Evolutionary conservation across 2,888 invertebrate species (phyloP), one percentile per base, ranked within the genome.

Genomic region (Cabera pusaria): DNA sequence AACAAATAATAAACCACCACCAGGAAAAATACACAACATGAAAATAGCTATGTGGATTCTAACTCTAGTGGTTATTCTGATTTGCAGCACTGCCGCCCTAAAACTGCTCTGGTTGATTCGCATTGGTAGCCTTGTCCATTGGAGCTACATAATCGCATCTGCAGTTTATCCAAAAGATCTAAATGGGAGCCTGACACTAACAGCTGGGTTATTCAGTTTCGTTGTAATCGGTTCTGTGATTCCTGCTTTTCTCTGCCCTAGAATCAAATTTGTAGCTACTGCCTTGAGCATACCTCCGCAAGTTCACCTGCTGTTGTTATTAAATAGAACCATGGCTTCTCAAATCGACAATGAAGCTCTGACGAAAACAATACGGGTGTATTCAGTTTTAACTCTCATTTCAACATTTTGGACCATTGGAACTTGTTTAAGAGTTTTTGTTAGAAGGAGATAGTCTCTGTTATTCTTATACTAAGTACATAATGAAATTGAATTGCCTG

Each of bases 71-170:
- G 10, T 44, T 1, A 0, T 64, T 4, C 19, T 64, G 6, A 1
- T 65, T 3, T 50, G 47, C 22, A 46, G 64, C 34, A 53, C 61
- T 8, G 8, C 64, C 1, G 5, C 62, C 24, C 27, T 62, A 1
- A 72, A 70, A 40, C 1, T 62, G 7, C 39, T 79, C 5, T 74
- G 74, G 71, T 6, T 69, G 4, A 17, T 74, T 16, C 64, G 75
- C 2, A 49, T 74, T 18, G 70, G 64, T 7, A 57, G 70, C 3
- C 46, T 80, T 21, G 74, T 70, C 6, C 77, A 80, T 31, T 81
- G 79, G 79, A 75, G 79, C 36, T 75, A 74, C 27, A 44, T 76
- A 2, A 32, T 81, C 18, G 78, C 74, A 6, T 50, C 54, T n/a
- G 44, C 61, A 2, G 5, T 76, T 4, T 72, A 57, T 7, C 69